Conservation (phyloP, 2,888 invertebrate genomes). For the Macropis europaea region DNA sequence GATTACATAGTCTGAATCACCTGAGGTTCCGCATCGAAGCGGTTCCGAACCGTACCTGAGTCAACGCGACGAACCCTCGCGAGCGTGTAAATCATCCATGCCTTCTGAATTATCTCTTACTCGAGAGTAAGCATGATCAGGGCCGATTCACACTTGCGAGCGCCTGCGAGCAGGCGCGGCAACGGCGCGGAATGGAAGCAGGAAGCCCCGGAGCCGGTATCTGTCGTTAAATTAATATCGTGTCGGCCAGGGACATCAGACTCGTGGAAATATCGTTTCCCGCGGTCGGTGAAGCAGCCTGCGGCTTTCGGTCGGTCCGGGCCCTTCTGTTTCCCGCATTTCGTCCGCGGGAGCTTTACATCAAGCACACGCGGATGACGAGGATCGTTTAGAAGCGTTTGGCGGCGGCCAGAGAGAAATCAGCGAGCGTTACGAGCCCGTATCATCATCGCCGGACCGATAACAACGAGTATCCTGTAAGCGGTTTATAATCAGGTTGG, state of each 20-base stretch:
- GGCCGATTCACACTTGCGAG: too few relatives aligned
- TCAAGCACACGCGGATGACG: slow-evolving; percentile 52
- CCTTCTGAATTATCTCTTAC: too few relatives aligned
- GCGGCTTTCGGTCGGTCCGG: too few relatives aligned
- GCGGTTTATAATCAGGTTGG: slow-evolving; percentile 70
- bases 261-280: slow-evolving; percentile 43
- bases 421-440: slow-evolving; percentile 69
- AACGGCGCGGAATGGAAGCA: slow-evolving; percentile 9
- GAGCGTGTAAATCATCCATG: too few relatives aligned
- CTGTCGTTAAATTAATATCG: slow-evolving; percentile 59
- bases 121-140: too few relatives aligned
- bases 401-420: slow-evolving; percentile 53
- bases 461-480: slow-evolving; percentile 71
- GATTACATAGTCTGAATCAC: too few relatives aligned
- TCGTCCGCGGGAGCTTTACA: slow-evolving; percentile 16
- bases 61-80: too few relatives aligned
- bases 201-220: slow-evolving; percentile 37
- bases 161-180: too few relatives aligned
- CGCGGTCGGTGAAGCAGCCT: too few relatives aligned
- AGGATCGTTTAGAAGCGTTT: slow-evolving; percentile 62
- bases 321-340: slow-evolving; percentile 52
- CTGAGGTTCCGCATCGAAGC: too few relatives aligned
- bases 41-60: too few relatives aligned
- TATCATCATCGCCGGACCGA: slow-evolving; percentile 70
- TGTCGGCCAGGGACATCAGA: slow-evolving; percentile 36